phyloP scores from a whole-genome alignment of 2,113 vertebrate species.

The Percina caprodes region DNA sequence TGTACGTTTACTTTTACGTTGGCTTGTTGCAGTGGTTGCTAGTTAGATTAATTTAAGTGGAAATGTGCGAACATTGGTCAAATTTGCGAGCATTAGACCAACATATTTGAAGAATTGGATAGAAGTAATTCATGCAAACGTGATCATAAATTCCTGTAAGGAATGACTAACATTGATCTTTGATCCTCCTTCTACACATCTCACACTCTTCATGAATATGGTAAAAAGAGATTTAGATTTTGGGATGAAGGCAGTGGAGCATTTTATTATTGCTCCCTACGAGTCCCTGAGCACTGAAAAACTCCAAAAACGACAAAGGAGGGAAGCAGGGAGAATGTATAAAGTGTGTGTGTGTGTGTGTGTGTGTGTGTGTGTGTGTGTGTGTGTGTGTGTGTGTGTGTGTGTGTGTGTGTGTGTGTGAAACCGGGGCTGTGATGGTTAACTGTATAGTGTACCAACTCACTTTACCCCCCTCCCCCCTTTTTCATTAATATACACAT shows the following conservation, averaged over 20 bases:
- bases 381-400: constrained; percentile 9
- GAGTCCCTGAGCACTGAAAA: neutral
- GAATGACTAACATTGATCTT: constrained; percentile 10
- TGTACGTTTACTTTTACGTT: neutral
- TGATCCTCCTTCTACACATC: neutral
- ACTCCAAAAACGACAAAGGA: neutral
- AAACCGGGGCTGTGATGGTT: constrained; percentile 39
- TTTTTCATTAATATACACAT: constrained; percentile 81
- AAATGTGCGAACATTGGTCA: neutral
- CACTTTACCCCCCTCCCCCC: constrained; percentile 59
- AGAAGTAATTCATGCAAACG: neutral
- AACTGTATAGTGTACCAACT: constrained; percentile 73
- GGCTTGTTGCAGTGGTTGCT: neutral
- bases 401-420: too few relatives aligned
- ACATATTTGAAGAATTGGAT: neutral
- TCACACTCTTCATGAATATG: constrained; percentile 21
- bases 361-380: neutral
- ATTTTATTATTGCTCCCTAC: constrained; percentile 17
- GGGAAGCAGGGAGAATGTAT: neutral
- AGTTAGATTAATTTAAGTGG: neutral
- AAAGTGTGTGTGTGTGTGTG: neutral
- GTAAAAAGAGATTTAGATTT: constrained; percentile 21
- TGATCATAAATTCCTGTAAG: constrained; percentile 5
- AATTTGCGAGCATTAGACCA: neutral
- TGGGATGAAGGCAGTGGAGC: constrained; percentile 23